These are phyloP conservation scores for Psittacula echo DNA, from an alignment of 2,797 vertebrate species.

Conservation along the genomic window DNA sequence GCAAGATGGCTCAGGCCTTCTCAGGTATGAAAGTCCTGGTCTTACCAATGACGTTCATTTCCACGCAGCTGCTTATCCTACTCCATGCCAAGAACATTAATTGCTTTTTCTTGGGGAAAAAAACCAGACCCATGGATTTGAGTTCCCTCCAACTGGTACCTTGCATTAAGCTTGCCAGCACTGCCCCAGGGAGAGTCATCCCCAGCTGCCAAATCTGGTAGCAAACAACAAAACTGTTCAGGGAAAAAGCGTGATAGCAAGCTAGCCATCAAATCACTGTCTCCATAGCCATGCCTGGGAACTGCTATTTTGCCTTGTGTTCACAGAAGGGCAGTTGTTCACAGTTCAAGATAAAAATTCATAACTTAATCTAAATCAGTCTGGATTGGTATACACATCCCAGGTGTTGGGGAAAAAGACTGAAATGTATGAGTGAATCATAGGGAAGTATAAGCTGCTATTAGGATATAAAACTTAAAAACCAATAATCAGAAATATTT, in stretches of 20 bases:
- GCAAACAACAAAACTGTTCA: neutral
- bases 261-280: neutral
- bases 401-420: neutral
- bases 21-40: neutral
- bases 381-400: neutral
- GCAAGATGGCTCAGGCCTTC: neutral
- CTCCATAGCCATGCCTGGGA: neutral
- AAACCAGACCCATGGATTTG: accelerated
- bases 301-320: neutral
- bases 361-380: neutral
- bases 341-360: neutral
- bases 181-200: neutral
- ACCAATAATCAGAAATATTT: neutral
- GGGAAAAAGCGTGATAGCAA: neutral
- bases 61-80: neutral
- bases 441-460: neutral
- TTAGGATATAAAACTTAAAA: neutral
- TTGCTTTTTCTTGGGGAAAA: neutral
- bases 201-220: neutral
- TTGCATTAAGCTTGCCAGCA: neutral
- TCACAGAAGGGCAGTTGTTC: neutral
- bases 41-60: neutral
- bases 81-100: neutral
- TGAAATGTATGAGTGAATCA: neutral
- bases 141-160: neutral